Evolutionary conservation across 1,140 invertebrate species (phyloP), one percentile per base, ranked within the genome.

Genomic region (Brachionus sp.): DNA sequence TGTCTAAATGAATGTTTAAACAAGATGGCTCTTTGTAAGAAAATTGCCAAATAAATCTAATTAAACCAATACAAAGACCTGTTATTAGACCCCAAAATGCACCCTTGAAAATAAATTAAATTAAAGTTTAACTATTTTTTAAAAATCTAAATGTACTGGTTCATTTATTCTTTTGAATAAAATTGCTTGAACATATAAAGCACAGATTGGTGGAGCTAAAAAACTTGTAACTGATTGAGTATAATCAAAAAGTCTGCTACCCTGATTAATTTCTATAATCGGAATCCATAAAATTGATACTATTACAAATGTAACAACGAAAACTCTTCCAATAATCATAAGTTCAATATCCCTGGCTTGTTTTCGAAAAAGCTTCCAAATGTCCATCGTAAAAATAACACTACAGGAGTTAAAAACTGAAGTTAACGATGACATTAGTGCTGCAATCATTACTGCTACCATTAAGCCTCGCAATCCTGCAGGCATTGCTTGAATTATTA

Each of bases 241-340:
- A 85, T 91, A 91, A 64, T 89, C 88, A 86, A 90, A 91, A 5
- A 91, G 88, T 85, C 91, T 89, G 68, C 87, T 87, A 19, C 88
- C 88, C 84, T 88, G 86, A 42, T 86, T 88, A 4, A 88, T 88
- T 84, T 90, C 86, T 82, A 91, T 89, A 13, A 91, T 87, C 5
- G 91, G 91, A 53, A 91, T 89, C 91, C 91, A 91, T 12, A 90
- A 77, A 62, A 91, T 88, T 84, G 90, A 90, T n/a, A 91, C 86
- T 3, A 86, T 86, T 5, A 91, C 90, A 73, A 91, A 84, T 7
- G 90, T 82, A 5, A 91, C 25, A 5, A 91, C 90, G 84, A 90
- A 91, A 10, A 90, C 19, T 77, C 87, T 88, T 6, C 90, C 90
- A 57, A 90, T 89, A 68, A 90, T 88, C 85, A 91, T 87, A 6